These are phyloP conservation scores for Bombus huntii DNA, from an alignment of 1,140 invertebrate genomes.

Conservation along the genomic window DNA sequence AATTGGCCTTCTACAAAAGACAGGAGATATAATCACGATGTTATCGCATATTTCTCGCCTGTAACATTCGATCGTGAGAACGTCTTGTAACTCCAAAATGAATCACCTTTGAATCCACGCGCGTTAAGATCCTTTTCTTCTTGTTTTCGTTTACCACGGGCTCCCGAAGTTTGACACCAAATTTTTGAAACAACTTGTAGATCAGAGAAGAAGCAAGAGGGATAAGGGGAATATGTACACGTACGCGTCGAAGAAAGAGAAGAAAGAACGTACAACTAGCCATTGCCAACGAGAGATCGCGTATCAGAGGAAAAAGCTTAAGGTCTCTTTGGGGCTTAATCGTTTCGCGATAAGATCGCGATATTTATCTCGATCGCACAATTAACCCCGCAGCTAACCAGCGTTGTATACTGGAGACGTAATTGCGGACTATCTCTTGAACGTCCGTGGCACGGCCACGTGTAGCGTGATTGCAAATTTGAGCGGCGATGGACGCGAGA, in stretches of 20 bases:
- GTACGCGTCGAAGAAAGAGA: no score
- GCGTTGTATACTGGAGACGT: conserved; percentile 29
- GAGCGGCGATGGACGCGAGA: neutral
- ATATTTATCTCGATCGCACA: conserved; percentile 53
- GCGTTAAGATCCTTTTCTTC: no score
- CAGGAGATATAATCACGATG: no score
- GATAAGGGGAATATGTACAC: neutral
- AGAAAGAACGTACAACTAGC: neutral
- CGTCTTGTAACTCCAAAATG: no score
- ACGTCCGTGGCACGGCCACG: neutral
- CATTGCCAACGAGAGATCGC: conserved; percentile 25
- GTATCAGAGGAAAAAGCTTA: conserved; percentile 50
- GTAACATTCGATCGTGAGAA: no score
- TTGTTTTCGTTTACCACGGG: no score
- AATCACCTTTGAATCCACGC: no score
- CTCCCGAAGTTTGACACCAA: no score
- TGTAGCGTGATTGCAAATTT: conserved; percentile 14
- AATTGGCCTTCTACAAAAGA: no score
- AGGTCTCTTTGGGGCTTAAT: conserved; percentile 45
- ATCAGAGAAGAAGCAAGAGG: neutral
- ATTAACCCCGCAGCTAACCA: conserved; percentile 50
- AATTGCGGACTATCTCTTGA: conserved; percentile 30
- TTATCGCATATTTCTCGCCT: no score
- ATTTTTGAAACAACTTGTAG: neutral
- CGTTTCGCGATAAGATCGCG: conserved; percentile 43